Percentiles rank a stretch among this genome's conserved stretches.
phyloP scores from a whole-genome alignment of 2,797 vertebrate species.

The Spinus pinus region DNA sequence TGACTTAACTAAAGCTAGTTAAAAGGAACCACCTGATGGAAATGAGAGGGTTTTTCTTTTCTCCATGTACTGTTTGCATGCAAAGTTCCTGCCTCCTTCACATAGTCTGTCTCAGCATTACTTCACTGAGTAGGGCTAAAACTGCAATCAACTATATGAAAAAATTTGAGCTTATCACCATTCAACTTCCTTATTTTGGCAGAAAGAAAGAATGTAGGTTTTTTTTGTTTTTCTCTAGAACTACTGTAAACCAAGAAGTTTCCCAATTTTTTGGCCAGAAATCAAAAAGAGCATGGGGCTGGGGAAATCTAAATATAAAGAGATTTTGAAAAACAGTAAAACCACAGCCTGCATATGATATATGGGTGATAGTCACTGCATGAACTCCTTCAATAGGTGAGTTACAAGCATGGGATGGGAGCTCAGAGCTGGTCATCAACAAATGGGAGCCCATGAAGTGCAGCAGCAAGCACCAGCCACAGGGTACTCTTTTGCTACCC shows the following conservation, averaged over 20 bases:
- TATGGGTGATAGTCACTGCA: not conserved
- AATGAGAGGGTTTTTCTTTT: not conserved
- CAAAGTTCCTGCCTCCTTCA: not conserved
- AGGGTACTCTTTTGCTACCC: not conserved
- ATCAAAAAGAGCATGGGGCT: not conserved
- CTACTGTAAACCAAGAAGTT: not conserved
- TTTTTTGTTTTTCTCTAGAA: not conserved
- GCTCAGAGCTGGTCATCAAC: not conserved
- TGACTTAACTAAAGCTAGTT: not conserved
- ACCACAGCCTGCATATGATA: not conserved
- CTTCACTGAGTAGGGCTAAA: not conserved
- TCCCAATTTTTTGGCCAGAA: not conserved
- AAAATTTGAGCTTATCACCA: not conserved
- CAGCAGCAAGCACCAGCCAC: not conserved
- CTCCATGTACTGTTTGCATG: not conserved
- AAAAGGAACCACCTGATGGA: not conserved
- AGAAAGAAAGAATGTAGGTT: not conserved
- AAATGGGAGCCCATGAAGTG: fast-evolving
- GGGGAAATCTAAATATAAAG: not conserved
- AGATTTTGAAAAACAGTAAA: not conserved
- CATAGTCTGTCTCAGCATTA: not conserved
- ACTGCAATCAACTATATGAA: not conserved
- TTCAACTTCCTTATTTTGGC: not conserved
- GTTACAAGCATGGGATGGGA: not conserved
- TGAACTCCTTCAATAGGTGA: not conserved